Conservation (phyloP, 2,888 invertebrate genomes). For the Tyria jacobaeae region DNA sequence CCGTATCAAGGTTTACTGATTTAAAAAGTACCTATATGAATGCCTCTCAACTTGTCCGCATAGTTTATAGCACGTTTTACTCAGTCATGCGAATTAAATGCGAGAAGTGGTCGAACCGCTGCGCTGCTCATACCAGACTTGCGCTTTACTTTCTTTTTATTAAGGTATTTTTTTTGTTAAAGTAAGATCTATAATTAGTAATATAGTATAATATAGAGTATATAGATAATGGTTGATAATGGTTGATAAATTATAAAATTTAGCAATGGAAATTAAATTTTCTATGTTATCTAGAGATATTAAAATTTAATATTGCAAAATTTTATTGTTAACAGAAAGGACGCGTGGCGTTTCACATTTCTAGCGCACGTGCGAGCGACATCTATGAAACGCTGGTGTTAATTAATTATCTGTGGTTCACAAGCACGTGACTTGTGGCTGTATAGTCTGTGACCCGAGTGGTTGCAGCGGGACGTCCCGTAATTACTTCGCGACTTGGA, state of each 20-base stretch:
- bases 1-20: too few relatives aligned
- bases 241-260: too few relatives aligned
- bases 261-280: too few relatives aligned
- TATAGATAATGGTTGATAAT: too few relatives aligned
- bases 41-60: too few relatives aligned
- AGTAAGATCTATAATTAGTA: too few relatives aligned
- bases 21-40: too few relatives aligned
- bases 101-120: background rate
- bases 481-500: slow-evolving; percentile 40
- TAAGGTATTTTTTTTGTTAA: background rate
- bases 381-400: slow-evolving; percentile 48
- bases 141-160: background rate
- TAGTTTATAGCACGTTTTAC: too few relatives aligned
- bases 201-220: too few relatives aligned
- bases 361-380: slow-evolving; percentile 44
- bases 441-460: slow-evolving; percentile 23
- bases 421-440: slow-evolving; percentile 35
- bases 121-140: too few relatives aligned
- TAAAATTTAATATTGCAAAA: too few relatives aligned
- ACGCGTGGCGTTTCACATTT: slow-evolving; percentile 11
- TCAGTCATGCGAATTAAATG: slow-evolving; percentile 2
- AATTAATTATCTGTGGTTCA: slow-evolving; percentile 56
- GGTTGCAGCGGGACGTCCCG: slow-evolving; percentile 31
- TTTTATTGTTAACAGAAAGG: background rate
- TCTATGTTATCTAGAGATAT: too few relatives aligned